Evolutionary conservation across 2,113 vertebrate species (phyloP), one percentile per base, ranked within the genome.

Genomic region (Acanthisitta chloris): DNA sequence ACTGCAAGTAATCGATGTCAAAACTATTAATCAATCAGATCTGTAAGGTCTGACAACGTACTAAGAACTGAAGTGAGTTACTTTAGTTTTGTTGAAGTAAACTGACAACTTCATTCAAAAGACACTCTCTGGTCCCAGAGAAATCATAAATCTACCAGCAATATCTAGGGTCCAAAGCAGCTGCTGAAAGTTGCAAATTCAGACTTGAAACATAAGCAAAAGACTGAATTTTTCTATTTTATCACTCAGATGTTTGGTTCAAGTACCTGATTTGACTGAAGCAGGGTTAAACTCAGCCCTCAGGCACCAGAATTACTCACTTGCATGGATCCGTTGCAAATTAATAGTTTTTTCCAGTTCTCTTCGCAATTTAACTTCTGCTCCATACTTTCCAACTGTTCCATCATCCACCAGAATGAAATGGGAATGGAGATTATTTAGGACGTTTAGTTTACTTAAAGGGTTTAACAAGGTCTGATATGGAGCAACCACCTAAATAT

Each of bases 321-420:
- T 98, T 94, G 99, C 99, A 92, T 99, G 99, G 96, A 99, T 99
- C 96, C 98, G 98, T 96, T 99, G 99, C 80, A 99, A 98, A 97
- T 99, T 99, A 97, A 99, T 99, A 43, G 99, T 99, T 98, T 99
- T 99, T 98, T 99, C 99, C 97, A 99, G 98, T 94, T 99, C 99
- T 95, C 99, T 98, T 83, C 99, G 97, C 85, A 99, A 97, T 87
- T 98, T 98, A 81, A 99, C 99, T 98, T 99, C 99, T 33, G 99
- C 98, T 17, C 99, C 99, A 18, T 99, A 99, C 93, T 99, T 99
- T 65, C 99, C 99, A 97, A 99, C 99, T 17, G 99, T 99, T 87
- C 99, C 99, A 93, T 99, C 99, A 88, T 99, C 99, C 98, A 99
- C 99, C 97, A 99, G 96, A 86, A 99, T 98, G 97, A 99, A 99